Base-by-base conservation (phyloP, 64 coral and sea anemone genomes). In the Astreopora myriophthalma region DNA sequence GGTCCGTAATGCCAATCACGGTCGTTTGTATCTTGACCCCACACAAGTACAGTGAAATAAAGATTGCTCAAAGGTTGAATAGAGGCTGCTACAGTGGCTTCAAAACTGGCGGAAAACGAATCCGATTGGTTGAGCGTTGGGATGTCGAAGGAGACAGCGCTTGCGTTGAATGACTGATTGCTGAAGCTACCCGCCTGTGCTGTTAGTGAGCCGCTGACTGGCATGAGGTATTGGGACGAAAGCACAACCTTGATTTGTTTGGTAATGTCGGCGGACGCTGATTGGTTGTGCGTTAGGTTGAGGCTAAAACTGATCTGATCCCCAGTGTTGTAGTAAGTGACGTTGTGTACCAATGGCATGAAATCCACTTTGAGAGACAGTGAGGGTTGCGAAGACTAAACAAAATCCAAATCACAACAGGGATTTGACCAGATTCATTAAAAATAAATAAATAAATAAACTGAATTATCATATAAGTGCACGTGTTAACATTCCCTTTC, bases 51-150 rank as follows among this genome's bases (percentile, higher is more conserved):
- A 49, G 80, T 69, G 34, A 96, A 90, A 52, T 90, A 96, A 6
- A 96, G 80, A 72, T 94, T 97, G 3, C 91, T 80, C 87, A 97
- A 64, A 24, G 95, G 95, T 10, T 90, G 74, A n/a, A 97, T 97
- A 1, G 73, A 80, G 38, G 20, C 30, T 40, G 30, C 87, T 6
- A 97, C 95, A 1, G 25, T 75, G 22, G 64, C 92, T 1, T 64
- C 48, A 37, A 97, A 97, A 63, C 48, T 58, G 1, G 87, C 74
- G 13, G 48, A 85, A 35, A 90, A 26, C 1, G 0, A 0, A 26
- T 87, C 32, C 39, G 33, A 32, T 35, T 29, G 17, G 27, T 8
- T 1, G 7, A 97, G 29, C 3, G 16, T 8, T 20, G 22, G 0
- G n/a, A 91, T 88, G 3, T 49, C 38, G 44, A 94, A 94, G n/a